Percentiles rank a stretch among this genome's conserved stretches.
These are phyloP conservation scores for Melanaphis sacchari DNA, from an alignment of 1,140 invertebrate genomes.

Conservation along the genomic window DNA sequence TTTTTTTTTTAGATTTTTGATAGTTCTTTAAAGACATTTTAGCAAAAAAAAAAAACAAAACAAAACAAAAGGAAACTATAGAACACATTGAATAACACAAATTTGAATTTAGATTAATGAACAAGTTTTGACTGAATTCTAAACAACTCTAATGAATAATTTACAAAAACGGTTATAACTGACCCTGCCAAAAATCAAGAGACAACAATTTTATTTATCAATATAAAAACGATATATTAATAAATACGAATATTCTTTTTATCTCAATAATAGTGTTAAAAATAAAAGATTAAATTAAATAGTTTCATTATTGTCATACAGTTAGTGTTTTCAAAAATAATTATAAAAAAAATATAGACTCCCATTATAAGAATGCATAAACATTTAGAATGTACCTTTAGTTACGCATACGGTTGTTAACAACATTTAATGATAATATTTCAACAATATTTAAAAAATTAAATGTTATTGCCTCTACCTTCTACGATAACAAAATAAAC, in stretches of 20 bases:
- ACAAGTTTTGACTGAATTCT: neutral
- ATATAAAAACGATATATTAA: neutral
- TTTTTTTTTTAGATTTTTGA: too few species aligned
- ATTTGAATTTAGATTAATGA: neutral
- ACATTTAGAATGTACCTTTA: neutral
- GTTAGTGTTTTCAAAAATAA: too few species aligned
- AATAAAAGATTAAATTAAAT: too few species aligned
- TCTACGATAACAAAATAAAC: neutral
- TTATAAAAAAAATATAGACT: neutral
- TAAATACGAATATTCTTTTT: too few species aligned
- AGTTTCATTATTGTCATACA: too few species aligned
- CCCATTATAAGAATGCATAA: too few species aligned
- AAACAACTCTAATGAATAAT: neutral
- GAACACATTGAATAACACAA: neutral
- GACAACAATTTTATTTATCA: neutral
- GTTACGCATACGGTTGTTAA: neutral
- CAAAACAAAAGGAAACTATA: too few species aligned
- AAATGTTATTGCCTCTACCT: neutral
- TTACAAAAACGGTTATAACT: neutral
- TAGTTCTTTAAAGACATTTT: too few species aligned
- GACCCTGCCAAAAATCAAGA: neutral
- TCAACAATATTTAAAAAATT: neutral
- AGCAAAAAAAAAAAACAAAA: too few species aligned
- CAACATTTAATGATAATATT: neutral
- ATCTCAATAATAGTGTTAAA: too few species aligned